Percentiles rank a stretch among this genome's conserved stretches.
Conservation (phyloP, 1,140 invertebrate genomes). For the Anastrepha obliqua region DNA sequence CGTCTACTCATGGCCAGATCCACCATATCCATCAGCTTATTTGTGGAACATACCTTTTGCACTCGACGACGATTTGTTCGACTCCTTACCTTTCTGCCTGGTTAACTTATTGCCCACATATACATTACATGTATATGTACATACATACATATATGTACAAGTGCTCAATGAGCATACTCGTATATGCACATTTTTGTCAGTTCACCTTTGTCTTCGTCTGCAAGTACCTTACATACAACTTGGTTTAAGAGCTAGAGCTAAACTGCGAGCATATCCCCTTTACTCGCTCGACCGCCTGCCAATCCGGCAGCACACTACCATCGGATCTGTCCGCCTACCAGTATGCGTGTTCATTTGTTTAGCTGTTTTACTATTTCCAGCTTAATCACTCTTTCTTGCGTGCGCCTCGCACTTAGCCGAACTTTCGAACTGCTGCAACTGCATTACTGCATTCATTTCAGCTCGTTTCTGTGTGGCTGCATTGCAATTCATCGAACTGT, state of each 20-base stretch:
- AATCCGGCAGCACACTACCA: slow-evolving; percentile 16
- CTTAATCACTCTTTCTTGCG: neutral
- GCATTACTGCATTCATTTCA: neutral
- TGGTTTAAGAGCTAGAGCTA: slow-evolving; percentile 29
- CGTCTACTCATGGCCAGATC: neutral
- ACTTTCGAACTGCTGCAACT: neutral
- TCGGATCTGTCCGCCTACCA: slow-evolving; percentile 46
- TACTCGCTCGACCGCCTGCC: neutral
- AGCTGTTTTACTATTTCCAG: neutral
- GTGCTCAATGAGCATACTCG: too few relatives aligned
- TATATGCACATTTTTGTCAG: neutral
- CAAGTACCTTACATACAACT: slow-evolving; percentile 16
- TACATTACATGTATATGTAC: neutral
- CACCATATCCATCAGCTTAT: slow-evolving; percentile 41
- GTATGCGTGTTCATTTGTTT: slow-evolving; percentile 18
- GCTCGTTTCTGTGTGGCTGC: neutral
- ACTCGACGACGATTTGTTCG: slow-evolving; percentile 27
- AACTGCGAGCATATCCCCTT: neutral
- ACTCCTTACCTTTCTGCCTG: slow-evolving; percentile 6
- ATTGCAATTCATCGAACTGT: slow-evolving; percentile 47
- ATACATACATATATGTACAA: neutral
- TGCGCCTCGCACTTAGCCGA: neutral
- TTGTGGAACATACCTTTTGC: slow-evolving; percentile 35
- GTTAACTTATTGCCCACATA: neutral
- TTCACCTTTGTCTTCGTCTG: slow-evolving; percentile 45